Percentiles rank a stretch among this genome's conserved stretches.
Conservation (phyloP, 2,888 invertebrate genomes). For the Pemphredon lugubris region DNA sequence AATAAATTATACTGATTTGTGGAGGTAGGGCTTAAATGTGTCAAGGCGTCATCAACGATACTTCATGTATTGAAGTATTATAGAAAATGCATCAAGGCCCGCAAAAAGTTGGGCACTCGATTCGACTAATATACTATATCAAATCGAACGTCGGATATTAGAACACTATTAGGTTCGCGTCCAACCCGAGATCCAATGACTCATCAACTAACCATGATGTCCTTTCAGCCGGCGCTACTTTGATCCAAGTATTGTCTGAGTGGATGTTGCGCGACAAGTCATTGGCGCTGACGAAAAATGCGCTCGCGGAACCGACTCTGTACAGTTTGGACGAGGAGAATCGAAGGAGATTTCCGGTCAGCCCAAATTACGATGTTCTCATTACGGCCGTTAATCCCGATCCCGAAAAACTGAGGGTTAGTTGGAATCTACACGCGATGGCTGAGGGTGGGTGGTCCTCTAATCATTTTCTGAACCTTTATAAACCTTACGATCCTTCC, state of each 20-base stretch:
- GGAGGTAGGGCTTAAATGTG: too few species aligned
- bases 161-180: too few species aligned
- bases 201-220: too few species aligned
- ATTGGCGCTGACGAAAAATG: conserved; percentile 74
- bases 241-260: conserved; percentile 82
- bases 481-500: neutral
- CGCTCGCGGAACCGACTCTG: conserved; percentile 76
- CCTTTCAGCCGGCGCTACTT: conserved; percentile 69
- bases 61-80: too few species aligned
- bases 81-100: too few species aligned
- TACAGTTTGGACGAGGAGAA: conserved; percentile 78
- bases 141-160: too few species aligned
- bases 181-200: too few species aligned
- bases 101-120: too few species aligned
- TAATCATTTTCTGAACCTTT: too few species aligned
- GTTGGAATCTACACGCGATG: conserved; percentile 87
- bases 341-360: conserved; percentile 82
- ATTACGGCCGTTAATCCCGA: conserved; percentile 92
- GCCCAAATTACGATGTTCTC: conserved; percentile 88
- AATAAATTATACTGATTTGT: too few species aligned
- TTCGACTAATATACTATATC: too few species aligned
- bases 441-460: conserved; percentile 85
- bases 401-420: conserved; percentile 86
- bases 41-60: too few species aligned
- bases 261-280: conserved; percentile 83